Base-by-base conservation (phyloP, 2,888 invertebrate species). In the Agrochola lychnidis region DNA sequence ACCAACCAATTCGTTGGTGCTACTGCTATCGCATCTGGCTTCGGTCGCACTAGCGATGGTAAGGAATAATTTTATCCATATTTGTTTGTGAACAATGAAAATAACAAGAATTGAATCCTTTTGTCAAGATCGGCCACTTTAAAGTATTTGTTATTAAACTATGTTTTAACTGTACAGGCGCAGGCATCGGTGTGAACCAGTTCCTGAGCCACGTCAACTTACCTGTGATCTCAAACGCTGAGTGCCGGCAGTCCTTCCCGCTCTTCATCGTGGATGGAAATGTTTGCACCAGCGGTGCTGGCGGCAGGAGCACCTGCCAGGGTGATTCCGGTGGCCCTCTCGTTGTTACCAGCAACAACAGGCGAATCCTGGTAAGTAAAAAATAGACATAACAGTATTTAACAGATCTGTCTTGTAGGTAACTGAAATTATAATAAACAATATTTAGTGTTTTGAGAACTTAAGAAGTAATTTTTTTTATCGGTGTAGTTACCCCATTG, bases 271-370 rank as follows among this genome's bases (percentile, higher is more conserved):
- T 22, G 25, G 45, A 25, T 25, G 59, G 84, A 64, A 93, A 94
- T 88, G 89, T 94, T 68, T 94, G 93, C 84, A 92, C n/a, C 9
- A 74, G 91, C 70, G 92, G 93, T 1, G 6, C 86, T 1, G 89
- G 89, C 4, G 89, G 89, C 14, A 75, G 76, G 16, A 86, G 91
- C 51, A 90, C 91, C 6, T 95, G 95, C 84, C 42, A 80, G 0
- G 94, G 94, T 10, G 94, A 94, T 84, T 94, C 94, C n/a, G 94
- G 95, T 36, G 94, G 94, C 19, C 95, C 95, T 30, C 91, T 95
- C 10, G 82, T 87, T 4, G 72, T 91, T 16, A 67, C 25, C 5
- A 91, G 89, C 1, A 81, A 90, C 59, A 84, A 85, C 83, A 79
- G 84, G 7, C 78, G 76, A n/a, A 66, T 93, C 22, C 76, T 94